Evolutionary conservation across 2,888 invertebrate species (phyloP), one percentile per base, ranked within the genome.

Genomic region (Drosophila fulvimacula): DNA sequence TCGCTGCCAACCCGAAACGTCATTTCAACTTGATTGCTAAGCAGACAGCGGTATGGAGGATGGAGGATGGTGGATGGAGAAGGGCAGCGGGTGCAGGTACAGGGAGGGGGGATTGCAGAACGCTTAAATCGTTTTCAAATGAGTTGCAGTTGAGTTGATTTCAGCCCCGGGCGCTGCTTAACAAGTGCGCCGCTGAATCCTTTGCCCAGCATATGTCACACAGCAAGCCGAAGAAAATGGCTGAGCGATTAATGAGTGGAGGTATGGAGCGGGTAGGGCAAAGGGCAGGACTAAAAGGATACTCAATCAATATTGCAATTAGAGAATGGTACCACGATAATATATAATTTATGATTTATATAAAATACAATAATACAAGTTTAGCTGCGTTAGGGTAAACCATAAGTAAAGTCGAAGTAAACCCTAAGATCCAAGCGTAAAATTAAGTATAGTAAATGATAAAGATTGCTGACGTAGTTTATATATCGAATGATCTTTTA

Each of bases 41-140:
- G 17, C 34, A 49, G 32, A n/a, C 39, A 27, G 41, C 27, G 17
- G 9, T 30, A 34, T 27, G 27, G 49, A 17, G 15, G 5, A 17
- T 15, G 13, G 24, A 4, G 24, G 4, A 3, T 21, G 15, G 30
- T 5, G 21, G 27, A 0, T 3, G 32, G 17, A n/a, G 21, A 19
- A 17, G 19, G 0, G n/a, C n/a, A n/a, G n/a, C n/a, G 27, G 6
- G 27, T 5, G 27, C 27, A 27, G 27, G 6, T 4, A 6, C 27
- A 6, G 27, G 27, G 27, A 4, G 11, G 9, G 30, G 15, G 39
- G 39, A 0, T 1, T 21, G 34, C 9, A 7, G 32, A 19, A 24
- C 42, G 53, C 67, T 79, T 72, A 78, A 79, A 81, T 79, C 81
- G 69, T 69, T 79, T 73, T 66, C 69, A 59, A 81, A 83, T 76